These are phyloP conservation scores for Ailuropoda melanoleuca DNA, from an alignment of 2,113 vertebrate species.

Conservation along the genomic window DNA sequence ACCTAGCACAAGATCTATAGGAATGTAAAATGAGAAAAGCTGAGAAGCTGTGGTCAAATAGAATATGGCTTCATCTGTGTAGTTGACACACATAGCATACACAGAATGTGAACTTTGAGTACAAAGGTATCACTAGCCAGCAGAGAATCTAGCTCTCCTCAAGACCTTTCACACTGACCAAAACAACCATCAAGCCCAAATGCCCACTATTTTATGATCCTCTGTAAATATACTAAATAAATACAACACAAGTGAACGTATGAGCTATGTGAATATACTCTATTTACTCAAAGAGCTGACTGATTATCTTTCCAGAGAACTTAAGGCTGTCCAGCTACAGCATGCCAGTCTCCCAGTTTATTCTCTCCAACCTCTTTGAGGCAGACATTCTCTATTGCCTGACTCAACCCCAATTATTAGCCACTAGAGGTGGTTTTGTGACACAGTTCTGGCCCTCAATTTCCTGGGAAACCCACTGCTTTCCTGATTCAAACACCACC, in stretches of 20 bases:
- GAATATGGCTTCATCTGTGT: background rate
- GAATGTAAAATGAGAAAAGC: background rate
- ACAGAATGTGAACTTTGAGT: background rate
- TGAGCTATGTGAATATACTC: background rate
- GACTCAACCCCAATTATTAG: background rate
- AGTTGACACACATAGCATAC: background rate
- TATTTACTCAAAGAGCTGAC: background rate
- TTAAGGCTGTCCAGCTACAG: background rate
- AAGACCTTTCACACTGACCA: background rate
- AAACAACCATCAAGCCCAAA: no score
- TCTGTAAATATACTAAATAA: no score
- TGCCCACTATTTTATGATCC: background rate
- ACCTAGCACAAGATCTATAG: background rate
- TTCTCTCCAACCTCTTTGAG: background rate
- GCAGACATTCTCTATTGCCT: background rate
- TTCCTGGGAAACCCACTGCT: background rate
- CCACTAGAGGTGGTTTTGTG: background rate
- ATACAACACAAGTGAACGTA: background rate
- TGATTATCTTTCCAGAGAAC: background rate
- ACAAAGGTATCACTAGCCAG: background rate
- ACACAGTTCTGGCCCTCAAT: background rate
- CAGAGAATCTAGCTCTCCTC: background rate
- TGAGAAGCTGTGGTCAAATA: background rate
- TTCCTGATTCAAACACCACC: background rate
- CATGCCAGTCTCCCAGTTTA: background rate